Base-by-base conservation (phyloP, 2,113 vertebrate species). In the Peromyscus leucopus region DNA sequence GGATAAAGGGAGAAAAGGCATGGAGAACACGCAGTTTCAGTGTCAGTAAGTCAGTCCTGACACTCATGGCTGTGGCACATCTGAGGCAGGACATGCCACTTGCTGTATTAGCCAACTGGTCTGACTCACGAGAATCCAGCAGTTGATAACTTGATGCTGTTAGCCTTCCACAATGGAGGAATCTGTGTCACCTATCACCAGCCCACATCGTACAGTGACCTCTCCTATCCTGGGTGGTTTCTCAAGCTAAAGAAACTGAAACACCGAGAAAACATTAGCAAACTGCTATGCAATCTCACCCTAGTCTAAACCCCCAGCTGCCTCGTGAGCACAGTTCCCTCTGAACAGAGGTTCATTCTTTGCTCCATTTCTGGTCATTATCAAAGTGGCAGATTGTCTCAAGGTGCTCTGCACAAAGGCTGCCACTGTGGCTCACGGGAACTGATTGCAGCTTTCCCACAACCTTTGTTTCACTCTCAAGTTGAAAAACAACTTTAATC, bases 1-100 rank as follows among this genome's bases (percentile, higher is more conserved):
- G 42, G 51, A 48, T 63, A 46, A 15, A 61, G 57, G 48, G 24
- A 80, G 65, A 75, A 87, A 89, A 94, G 2, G 7, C 57, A 82
- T 4, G 9, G 48, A 59, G 46, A 16, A 85, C 4, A 69, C 26
- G 57, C 24, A 48, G 74, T 19, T n/a, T 74, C 71, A 57, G 17
- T 6, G 36, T 72, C 22, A 85, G n/a, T 48, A 24, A 82, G 11
- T 48, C 67, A 76, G 61, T n/a, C 31, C 22, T 33, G 21, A 42
- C 6, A 1, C 16, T 19, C 7, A n/a, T 0, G 2, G 12, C 26
- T 19, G 24, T 36, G 28, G 33, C 46, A n/a, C n/a, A 46, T 39
- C 17, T 17, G 33, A 82, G 36, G 87, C 46, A 89, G 76, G 8
- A 1, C 36, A 48, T 15, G 91, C 59, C 28, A 76, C 33, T 76